phyloP scores from a whole-genome alignment of 1,140 invertebrate species.

The Drosophila seguyi region DNA sequence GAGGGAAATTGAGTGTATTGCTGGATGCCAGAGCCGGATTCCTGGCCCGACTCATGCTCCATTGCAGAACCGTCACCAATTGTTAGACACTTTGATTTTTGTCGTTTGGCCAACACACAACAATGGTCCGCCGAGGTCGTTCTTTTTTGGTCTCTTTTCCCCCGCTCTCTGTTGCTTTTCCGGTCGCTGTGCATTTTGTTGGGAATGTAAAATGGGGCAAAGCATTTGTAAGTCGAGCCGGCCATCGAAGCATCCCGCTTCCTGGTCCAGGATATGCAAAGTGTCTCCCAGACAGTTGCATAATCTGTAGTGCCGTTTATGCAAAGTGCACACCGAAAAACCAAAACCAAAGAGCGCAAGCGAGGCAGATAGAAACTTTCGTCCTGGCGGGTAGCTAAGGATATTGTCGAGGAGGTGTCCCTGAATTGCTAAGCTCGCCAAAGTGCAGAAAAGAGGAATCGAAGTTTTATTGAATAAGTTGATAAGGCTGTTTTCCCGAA shows the following conservation, averaged over 20 bases:
- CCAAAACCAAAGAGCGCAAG: constrained; percentile 7
- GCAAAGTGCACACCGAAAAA: constrained; percentile 62
- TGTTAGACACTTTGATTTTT: constrained; percentile 76
- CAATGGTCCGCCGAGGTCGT: constrained; percentile 47
- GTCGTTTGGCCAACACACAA: constrained; percentile 45
- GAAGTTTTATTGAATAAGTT: constrained; percentile 76
- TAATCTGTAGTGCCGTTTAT: constrained; percentile 81
- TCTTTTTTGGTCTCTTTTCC: neutral
- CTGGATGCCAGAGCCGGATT: constrained; percentile 18
- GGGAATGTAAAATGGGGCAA: constrained; percentile 59
- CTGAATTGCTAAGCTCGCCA: constrained; percentile 51
- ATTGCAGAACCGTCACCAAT: constrained; percentile 71
- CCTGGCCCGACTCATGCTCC: constrained; percentile 39
- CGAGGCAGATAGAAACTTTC: constrained; percentile 29
- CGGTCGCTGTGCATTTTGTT: constrained; percentile 48
- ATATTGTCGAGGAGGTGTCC: constrained; percentile 62
- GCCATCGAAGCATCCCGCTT: constrained; percentile 47
- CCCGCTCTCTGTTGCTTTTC: constrained; percentile 18
- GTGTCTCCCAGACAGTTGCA: constrained; percentile 79
- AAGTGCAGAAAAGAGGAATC: constrained; percentile 54
- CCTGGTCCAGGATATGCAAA: constrained; percentile 76
- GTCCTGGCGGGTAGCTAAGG: constrained; percentile 28
- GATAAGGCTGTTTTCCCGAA: constrained; percentile 32
- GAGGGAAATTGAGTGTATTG: constrained; percentile 56
- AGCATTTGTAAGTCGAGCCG: constrained; percentile 67